Evolutionary conservation across 2,888 invertebrate genomes (phyloP), one percentile per base, ranked within the genome.

Genomic region (Embidobia sp.): DNA sequence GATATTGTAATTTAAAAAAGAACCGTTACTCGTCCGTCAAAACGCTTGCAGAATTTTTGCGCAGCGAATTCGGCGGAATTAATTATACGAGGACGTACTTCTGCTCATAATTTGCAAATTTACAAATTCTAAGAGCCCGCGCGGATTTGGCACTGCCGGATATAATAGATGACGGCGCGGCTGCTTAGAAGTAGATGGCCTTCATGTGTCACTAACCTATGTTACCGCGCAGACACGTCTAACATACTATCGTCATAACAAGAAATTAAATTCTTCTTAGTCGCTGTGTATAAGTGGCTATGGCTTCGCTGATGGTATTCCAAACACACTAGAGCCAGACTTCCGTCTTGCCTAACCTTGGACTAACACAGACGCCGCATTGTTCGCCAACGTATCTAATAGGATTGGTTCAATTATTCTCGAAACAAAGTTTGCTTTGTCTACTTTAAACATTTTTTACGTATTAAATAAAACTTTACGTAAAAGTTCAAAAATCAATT

Each of bases 151-250:
- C 16, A 44, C 11, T 40, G 48, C 29, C 15, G 67, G 31, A 33
- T 31, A 35, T 51, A 44, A 44, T 37, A 18, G 16, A 61, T 15
- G 42, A 13, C 37, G 10, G 11, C 42, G 57, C 51, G 37, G 37
- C 66, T 51, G 69, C 63, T 66, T 53, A 64, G 74, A 80, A 79
- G 77, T 80, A 67, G 73, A 70, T 83, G 86, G 81, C 87, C 87
- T 87, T 86, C 83, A 77, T 46, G 85, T 85, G 87, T 88, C 87
- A 87, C 85, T 87, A 87, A 87, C 87, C 88, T 86, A 86, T 84
- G 88, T 85, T 86, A 85, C 86, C 84, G 80, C 48, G 81, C 81
- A 75, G 79, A 79, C 81, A 27, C 63, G 79, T 83, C 84, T 84
- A 83, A 85, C 69, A 76, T 70, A 67, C 74, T 66, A 75, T 77